Evolutionary conservation across 2,797 vertebrate genomes (phyloP).

Genomic region (Rhinatrema bivittatum): DNA sequence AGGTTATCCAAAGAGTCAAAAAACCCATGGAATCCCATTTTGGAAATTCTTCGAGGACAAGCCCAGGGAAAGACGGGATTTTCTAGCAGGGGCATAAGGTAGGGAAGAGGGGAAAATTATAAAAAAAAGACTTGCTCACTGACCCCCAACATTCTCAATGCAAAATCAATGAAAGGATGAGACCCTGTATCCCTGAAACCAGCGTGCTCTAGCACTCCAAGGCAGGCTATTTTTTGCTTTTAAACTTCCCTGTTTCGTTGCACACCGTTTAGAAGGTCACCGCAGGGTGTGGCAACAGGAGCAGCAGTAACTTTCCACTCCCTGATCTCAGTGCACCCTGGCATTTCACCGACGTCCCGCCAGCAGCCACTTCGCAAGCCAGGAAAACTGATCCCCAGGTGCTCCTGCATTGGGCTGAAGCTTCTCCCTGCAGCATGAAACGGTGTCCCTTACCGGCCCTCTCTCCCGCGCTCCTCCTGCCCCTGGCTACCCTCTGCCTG

Average conservation of each 20-base stretch:
- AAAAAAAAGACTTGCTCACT: too few relatives aligned
- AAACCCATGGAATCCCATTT: too few relatives aligned
- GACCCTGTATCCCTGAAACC: not conserved
- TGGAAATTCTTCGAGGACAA: too few relatives aligned
- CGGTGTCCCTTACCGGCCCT: not conserved
- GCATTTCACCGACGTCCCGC: not conserved
- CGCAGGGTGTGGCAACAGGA: slow-evolving; percentile 27
- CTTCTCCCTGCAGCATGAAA: slow-evolving; percentile 7
- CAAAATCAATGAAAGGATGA: too few relatives aligned
- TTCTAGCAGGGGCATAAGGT: too few relatives aligned
- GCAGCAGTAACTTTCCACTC: slow-evolving; percentile 41
- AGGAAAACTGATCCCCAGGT: fast-evolving
- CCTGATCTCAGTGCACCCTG: slow-evolving; percentile 33
- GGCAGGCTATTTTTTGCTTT: not conserved
- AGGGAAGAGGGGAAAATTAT: too few relatives aligned
- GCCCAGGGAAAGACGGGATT: too few relatives aligned
- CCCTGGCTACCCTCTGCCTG: not conserved
- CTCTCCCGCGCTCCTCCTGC: slow-evolving; percentile 18
- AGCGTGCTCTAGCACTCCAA: not conserved
- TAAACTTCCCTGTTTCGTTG: not conserved
- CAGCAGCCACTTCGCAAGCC: not conserved
- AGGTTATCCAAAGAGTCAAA: too few relatives aligned
- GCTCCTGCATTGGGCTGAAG: fast-evolving
- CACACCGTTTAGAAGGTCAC: not conserved
- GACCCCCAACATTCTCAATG: too few relatives aligned